Base-by-base conservation (phyloP, 1,140 invertebrate genomes). In the Drosophila setifemur region DNA sequence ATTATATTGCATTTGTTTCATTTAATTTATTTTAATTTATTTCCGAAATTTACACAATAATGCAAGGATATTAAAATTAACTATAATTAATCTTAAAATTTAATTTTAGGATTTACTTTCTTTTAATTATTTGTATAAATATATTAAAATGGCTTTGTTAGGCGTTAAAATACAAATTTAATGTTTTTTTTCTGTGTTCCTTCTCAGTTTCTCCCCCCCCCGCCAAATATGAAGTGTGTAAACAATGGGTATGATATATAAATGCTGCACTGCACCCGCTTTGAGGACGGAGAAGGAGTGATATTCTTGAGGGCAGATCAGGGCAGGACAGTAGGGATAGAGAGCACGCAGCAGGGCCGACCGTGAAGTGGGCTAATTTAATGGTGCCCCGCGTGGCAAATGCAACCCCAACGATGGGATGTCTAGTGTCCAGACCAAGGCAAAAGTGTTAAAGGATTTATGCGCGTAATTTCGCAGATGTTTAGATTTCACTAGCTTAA, bases 401-500 rank as follows among this genome's bases (percentile, higher is more conserved):
- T 33, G 54, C 82, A 87, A 87, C 76, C 81, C 79, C 81, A 73
- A 63, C 55, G 19, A 49, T 28, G 19, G 47, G 14, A 12, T 25
- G 61, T 69, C 28, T 67, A 48, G 52, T 70, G 42, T 72, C 48
- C 58, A 58, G 53, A 31, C 18, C 31, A 12, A 42, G 40, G 48
- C 31, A 85, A 79, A 85, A 78, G 82, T 86, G 82, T 86, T 77
- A 86, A 87, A 75, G 82, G 82, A 87, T 87, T 87, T 87, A 87
- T 88, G 73, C 73, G 77, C 73, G 83, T 88, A 88, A 87, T 88
- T 88, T 87, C 73, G 83, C 83, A 87, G 83, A 87, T 87, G 83
- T 87, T 87, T 83, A 74, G 85, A 87, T 87, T 87, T 87, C 37
- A 19, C 25, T 37, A 42, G 39, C 35, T 45, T 9, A 37, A 44